These are phyloP conservation scores for Tetheella fluctuosa DNA, from an alignment of 2,888 invertebrate genomes.

Conservation along the genomic window DNA sequence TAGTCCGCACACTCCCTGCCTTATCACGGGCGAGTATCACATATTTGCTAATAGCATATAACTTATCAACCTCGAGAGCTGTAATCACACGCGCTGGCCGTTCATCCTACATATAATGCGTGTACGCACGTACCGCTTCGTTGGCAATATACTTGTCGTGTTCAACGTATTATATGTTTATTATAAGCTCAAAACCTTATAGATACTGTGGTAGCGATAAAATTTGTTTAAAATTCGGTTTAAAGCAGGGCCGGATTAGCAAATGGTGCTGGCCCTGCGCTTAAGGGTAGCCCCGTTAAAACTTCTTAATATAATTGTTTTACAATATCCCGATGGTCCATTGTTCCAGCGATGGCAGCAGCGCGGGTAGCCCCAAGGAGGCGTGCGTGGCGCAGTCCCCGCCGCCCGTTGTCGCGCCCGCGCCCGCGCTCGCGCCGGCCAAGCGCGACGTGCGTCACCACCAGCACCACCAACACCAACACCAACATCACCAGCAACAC, in stretches of 20 bases:
- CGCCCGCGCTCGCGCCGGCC: conserved; percentile 34
- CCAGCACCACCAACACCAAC: conserved; percentile 31
- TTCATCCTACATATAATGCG: neutral
- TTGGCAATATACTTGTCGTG: neutral
- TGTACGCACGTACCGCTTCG: neutral
- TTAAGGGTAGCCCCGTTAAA: too few relatives aligned
- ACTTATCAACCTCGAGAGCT: neutral
- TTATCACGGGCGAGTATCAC: neutral
- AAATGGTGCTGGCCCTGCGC: too few relatives aligned
- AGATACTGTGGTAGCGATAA: too few relatives aligned
- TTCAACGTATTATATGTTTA: conserved; percentile 1
- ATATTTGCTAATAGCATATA: neutral
- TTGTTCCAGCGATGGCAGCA: conserved; percentile 74
- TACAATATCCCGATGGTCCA: too few relatives aligned
- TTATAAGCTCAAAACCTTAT: too few relatives aligned
- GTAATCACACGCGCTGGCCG: neutral
- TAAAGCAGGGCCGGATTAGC: too few relatives aligned
- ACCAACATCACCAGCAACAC: conserved; percentile 29
- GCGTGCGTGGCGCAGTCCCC: conserved; percentile 75
- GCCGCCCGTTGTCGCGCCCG: conserved; percentile 53
- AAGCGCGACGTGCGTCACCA: conserved; percentile 50
- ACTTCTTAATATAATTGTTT: too few relatives aligned
- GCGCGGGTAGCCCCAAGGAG: conserved; percentile 78
- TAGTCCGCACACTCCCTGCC: too few relatives aligned
- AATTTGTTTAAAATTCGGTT: too few relatives aligned